phyloP scores from a whole-genome alignment of 2,888 invertebrate genomes.

The Dimorphilus gyrociliatus region DNA sequence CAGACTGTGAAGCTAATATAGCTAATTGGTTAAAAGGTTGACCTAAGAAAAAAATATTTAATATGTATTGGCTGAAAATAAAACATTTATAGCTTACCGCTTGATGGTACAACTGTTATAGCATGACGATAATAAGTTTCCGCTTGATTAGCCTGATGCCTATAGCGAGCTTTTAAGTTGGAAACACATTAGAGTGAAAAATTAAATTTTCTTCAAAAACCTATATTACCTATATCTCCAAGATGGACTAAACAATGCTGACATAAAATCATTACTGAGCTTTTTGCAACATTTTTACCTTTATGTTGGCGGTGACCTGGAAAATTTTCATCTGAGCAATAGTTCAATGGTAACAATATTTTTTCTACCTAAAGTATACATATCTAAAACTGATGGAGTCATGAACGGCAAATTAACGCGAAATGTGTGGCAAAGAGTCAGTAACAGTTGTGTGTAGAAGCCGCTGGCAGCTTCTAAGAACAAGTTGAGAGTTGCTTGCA shows the following conservation, averaged over 20 bases:
- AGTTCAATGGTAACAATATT: no score
- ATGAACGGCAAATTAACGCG: no score
- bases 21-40: slow-evolving; percentile 77
- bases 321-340: no score
- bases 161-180: slow-evolving; percentile 50
- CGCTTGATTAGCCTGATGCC: slow-evolving; percentile 61
- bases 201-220: no score
- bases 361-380: no score
- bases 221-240: slow-evolving; percentile 54
- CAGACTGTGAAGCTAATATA: slow-evolving; percentile 60
- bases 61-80: no score
- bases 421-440: no score
- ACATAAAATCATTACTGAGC: slow-evolving; percentile 65
- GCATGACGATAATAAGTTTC: slow-evolving; percentile 56
- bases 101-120: slow-evolving; percentile 36
- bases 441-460: slow-evolving; percentile 60
- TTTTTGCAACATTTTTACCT: no score
- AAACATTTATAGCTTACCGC: slow-evolving; percentile 23
- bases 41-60: slow-evolving; percentile 40
- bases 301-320: no score
- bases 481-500: slow-evolving; percentile 59
- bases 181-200: slow-evolving; percentile 1
- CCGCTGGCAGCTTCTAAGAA: slow-evolving; percentile 68
- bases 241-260: slow-evolving; percentile 75
- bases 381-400: no score